phyloP scores from a whole-genome alignment of 2,797 vertebrate species.

The Cryptoprocta ferox region DNA sequence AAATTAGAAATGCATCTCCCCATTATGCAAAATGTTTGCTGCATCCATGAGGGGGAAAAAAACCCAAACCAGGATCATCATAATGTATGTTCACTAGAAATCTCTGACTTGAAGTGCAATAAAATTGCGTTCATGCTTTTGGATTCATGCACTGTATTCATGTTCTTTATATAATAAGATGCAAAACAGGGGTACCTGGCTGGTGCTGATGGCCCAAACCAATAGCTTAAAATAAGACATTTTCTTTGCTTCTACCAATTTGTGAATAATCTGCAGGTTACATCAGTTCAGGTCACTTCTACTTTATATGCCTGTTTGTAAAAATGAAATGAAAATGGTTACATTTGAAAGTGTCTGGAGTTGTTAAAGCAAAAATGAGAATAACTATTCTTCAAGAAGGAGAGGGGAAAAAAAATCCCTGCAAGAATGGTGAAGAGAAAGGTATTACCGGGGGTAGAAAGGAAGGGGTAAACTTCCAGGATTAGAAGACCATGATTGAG shows the following conservation, averaged over 20 bases:
- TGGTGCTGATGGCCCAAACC: not conserved
- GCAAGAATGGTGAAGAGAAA: not conserved
- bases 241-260: slow-evolving; percentile 10
- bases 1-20: not conserved
- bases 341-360: not conserved
- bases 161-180: slow-evolving; percentile 66
- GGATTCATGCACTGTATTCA: slow-evolving; percentile 54
- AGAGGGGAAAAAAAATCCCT: too few relatives aligned
- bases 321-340: slow-evolving; percentile 32
- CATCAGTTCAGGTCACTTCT: not conserved
- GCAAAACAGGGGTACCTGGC: slow-evolving; percentile 1
- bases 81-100: not conserved
- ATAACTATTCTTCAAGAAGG: not conserved
- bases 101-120: not conserved
- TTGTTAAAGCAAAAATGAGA: not conserved
- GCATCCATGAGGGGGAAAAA: not conserved
- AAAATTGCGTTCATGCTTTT: slow-evolving; percentile 61
- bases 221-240: not conserved
- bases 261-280: not conserved
- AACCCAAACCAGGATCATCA: not conserved
- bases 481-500: not conserved
- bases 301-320: not conserved
- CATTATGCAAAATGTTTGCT: not conserved
- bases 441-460: accelerated
- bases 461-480: not conserved